Evolutionary conservation across 2,888 invertebrate genomes (phyloP).

Genomic region (Cephus rjabovi): DNA sequence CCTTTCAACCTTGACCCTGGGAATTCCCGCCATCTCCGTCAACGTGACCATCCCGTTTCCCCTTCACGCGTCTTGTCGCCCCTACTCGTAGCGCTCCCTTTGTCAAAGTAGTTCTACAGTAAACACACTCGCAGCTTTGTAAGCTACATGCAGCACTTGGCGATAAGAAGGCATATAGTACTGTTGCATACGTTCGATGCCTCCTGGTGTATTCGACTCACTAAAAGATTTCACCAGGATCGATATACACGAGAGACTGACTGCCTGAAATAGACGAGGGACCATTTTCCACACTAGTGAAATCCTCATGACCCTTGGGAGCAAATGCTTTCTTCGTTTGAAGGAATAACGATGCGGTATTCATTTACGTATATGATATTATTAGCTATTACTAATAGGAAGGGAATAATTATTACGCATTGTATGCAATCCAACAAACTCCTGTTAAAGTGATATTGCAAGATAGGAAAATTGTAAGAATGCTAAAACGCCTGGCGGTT

Average conservation of each 20-base stretch:
- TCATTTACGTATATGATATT: not conserved
- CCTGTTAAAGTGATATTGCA: not conserved
- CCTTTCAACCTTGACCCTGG: slow-evolving; percentile 47
- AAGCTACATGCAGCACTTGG: not conserved
- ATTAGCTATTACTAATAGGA: not conserved
- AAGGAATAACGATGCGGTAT: too few species aligned
- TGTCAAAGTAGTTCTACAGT: not conserved
- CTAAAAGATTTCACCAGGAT: slow-evolving; percentile 28
- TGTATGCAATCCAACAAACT: not conserved
- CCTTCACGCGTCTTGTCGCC: not conserved
- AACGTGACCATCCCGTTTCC: not conserved
- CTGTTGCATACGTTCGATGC: not conserved
- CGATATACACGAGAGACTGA: slow-evolving; percentile 37
- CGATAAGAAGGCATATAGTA: not conserved
- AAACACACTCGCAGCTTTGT: not conserved
- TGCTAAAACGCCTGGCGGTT: not conserved
- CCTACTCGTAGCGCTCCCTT: not conserved
- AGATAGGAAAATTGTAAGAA: not conserved
- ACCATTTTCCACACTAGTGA: not conserved
- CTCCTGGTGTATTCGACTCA: not conserved
- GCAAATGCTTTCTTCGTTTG: not conserved
- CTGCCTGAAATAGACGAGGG: slow-evolving; percentile 46
- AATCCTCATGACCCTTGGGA: not conserved
- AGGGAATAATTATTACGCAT: not conserved
- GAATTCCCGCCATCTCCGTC: not conserved